phyloP scores from a whole-genome alignment of 1,140 invertebrate genomes.

The Ceratitis capitata region DNA sequence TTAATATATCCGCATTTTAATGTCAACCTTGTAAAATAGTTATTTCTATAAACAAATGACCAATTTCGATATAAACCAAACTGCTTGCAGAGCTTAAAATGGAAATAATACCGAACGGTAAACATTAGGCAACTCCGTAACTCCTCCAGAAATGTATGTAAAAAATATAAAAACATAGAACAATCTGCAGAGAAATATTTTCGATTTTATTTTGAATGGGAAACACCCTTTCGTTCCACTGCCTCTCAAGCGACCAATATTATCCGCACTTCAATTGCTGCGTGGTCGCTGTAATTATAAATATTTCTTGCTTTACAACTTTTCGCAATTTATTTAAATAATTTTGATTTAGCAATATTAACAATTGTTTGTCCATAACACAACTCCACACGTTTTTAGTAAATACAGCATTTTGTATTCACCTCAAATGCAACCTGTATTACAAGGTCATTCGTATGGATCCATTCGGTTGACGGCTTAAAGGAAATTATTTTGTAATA shows the following conservation, averaged over 20 bases:
- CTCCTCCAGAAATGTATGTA: too few relatives aligned
- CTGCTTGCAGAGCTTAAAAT: too few relatives aligned
- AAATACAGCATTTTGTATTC: neutral
- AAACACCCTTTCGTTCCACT: too few relatives aligned
- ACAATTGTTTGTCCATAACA: neutral
- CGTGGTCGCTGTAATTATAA: too few relatives aligned
- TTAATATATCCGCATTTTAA: neutral
- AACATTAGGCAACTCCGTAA: too few relatives aligned
- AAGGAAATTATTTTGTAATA: constrained; percentile 28
- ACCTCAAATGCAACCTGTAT: constrained; percentile 8
- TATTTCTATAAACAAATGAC: neutral
- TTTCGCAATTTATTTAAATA: neutral
- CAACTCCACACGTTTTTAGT: too few relatives aligned
- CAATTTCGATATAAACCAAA: neutral
- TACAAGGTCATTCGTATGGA: neutral
- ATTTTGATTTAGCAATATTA: neutral
- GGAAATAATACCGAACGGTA: too few relatives aligned
- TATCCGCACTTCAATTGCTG: too few relatives aligned
- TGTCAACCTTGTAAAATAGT: neutral
- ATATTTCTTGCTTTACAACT: neutral
- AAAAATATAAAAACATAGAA: too few relatives aligned
- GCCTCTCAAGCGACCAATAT: too few relatives aligned
- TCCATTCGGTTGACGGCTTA: neutral
- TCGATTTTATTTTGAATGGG: too few relatives aligned
- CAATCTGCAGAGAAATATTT: too few relatives aligned